Percentiles rank a stretch among this genome's conserved stretches.
phyloP scores from a whole-genome alignment of 37 sponge, comb jelly and placozoan genomes.

The Agelas oroides region DNA sequence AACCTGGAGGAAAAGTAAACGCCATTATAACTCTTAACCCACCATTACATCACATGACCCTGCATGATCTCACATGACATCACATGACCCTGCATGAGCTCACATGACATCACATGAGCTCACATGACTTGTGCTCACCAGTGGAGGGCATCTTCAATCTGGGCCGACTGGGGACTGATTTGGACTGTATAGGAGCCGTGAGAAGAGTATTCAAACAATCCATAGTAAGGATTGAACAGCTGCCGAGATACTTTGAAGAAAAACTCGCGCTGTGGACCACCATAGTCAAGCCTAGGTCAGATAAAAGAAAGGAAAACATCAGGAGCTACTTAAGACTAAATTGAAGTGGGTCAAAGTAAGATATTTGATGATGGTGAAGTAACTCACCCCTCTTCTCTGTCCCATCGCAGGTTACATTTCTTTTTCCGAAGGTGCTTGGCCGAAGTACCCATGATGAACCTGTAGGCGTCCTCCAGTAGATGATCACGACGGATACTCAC shows the following conservation, averaged over 20 bases:
- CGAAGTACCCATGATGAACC: slow-evolving; percentile 45
- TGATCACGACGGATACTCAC: slow-evolving; percentile 2
- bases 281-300: slow-evolving; percentile 77
- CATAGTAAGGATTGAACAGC: slow-evolving; percentile 92
- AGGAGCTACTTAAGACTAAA: too few relatives aligned
- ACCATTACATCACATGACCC: too few relatives aligned
- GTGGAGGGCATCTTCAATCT: slow-evolving; percentile 49
- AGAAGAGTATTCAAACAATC: slow-evolving; percentile 91
- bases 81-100: background rate
- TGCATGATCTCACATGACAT: too few relatives aligned
- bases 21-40: background rate
- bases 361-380: too few relatives aligned
- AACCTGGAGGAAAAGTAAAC: slow-evolving; percentile 48
- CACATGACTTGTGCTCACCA: slow-evolving; percentile 41
- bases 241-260: slow-evolving; percentile 89
- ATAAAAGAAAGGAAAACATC: background rate
- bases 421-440: slow-evolving; percentile 30
- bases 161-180: slow-evolving; percentile 57
- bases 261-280: slow-evolving; percentile 89
- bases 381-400: slow-evolving; percentile 56
- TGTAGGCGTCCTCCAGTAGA: slow-evolving; percentile 61
- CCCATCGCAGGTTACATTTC: slow-evolving; percentile 33
- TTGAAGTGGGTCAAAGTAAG: too few relatives aligned
- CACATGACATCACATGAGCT: background rate
- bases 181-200: slow-evolving; percentile 88